Conservation (phyloP, 2,113 vertebrate species). For the Petromus typicus region DNA sequence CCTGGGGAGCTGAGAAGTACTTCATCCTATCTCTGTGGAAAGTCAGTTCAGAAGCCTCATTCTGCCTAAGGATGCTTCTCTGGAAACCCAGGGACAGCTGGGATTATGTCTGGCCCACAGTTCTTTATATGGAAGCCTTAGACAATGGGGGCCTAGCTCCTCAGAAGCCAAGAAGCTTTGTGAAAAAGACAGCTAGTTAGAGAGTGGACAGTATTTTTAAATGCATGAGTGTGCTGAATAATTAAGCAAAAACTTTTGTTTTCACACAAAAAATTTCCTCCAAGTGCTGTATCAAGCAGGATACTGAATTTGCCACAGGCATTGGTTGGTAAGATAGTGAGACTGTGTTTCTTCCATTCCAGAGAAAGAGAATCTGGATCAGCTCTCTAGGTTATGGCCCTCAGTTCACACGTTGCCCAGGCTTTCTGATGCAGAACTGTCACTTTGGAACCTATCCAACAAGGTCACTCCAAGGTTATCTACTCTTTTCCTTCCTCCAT, state of each 20-base stretch:
- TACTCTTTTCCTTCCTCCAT: not conserved
- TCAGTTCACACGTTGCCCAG: not conserved
- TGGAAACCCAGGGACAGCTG: slow-evolving; percentile 35
- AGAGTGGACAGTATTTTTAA: slow-evolving; percentile 77
- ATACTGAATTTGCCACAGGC: slow-evolving; percentile 68
- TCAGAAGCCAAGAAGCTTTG: slow-evolving; percentile 44
- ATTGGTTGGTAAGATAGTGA: slow-evolving; percentile 65
- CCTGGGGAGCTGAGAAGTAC: not conserved
- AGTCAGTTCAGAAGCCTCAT: not conserved
- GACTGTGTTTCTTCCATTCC: slow-evolving; percentile 57
- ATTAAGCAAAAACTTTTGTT: slow-evolving; percentile 77
- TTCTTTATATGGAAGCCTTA: slow-evolving; percentile 55
- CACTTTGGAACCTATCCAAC: slow-evolving; percentile 26
- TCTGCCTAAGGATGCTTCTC: slow-evolving; percentile 28
- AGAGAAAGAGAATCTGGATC: slow-evolving; percentile 41
- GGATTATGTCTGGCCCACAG: slow-evolving; percentile 30
- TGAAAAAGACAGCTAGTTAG: slow-evolving; percentile 73
- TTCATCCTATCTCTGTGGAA: not conserved
- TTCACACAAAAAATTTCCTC: slow-evolving; percentile 59
- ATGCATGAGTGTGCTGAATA: slow-evolving; percentile 72
- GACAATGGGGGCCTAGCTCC: slow-evolving; percentile 14
- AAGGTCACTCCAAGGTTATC: slow-evolving; percentile 46
- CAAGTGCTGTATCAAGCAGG: slow-evolving; percentile 60
- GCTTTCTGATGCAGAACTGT: slow-evolving; percentile 9
- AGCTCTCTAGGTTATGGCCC: slow-evolving; percentile 10